A percentile compares a stretch with the other conserved stretches of the same genome.
phyloP scores from a whole-genome alignment of 2,113 vertebrate genomes.

The Casuarius casuarius region DNA sequence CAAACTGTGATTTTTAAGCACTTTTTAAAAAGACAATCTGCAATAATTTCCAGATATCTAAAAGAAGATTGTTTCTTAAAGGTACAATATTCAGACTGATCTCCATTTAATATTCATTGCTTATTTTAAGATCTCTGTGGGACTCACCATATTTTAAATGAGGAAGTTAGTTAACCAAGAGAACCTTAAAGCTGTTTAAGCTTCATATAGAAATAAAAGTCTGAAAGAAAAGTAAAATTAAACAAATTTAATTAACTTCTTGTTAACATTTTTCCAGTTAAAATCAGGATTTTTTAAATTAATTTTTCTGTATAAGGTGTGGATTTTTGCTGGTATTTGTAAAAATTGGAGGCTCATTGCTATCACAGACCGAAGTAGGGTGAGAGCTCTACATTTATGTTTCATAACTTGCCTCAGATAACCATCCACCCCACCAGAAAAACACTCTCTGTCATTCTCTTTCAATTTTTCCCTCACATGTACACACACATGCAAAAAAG shows the following conservation, averaged over 20 bases:
- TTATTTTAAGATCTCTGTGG: accelerated
- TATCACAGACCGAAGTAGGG: not conserved
- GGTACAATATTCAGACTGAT: not conserved
- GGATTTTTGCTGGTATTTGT: not conserved
- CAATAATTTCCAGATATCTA: not conserved
- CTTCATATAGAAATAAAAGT: not conserved
- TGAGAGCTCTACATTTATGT: not conserved
- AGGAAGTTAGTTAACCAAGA: not conserved
- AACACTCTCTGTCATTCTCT: not conserved
- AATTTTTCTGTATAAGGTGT: not conserved
- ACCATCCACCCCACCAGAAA: not conserved
- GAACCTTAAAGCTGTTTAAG: not conserved
- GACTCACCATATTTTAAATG: not conserved
- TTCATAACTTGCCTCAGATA: not conserved
- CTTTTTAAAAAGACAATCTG: not conserved
- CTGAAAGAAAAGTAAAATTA: not conserved
- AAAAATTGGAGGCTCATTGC: not conserved
- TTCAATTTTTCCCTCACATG: not conserved
- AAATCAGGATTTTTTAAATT: not conserved
- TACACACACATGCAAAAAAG: not conserved
- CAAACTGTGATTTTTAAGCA: not conserved
- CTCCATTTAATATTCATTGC: not conserved
- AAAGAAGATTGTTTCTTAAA: not conserved
- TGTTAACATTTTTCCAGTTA: not conserved
- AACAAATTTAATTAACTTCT: not conserved